Base-by-base conservation (phyloP, 2,888 invertebrate genomes). In the Noctua janthe region DNA sequence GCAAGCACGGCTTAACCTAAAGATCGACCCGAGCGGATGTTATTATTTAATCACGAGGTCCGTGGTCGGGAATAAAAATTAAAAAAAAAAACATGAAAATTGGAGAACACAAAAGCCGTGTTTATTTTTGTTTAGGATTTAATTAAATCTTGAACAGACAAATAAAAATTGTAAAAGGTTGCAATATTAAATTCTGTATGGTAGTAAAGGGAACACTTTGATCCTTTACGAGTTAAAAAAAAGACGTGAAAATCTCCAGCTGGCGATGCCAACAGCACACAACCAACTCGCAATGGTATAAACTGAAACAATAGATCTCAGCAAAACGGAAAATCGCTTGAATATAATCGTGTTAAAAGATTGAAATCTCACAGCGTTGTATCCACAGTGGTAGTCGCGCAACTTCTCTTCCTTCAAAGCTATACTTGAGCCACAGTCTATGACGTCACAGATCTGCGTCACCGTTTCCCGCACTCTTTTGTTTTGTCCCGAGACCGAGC, bases 361-460 rank as follows among this genome's bases (percentile, higher is more conserved):
- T 78, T 71, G 62, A 75, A 71, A 74, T 78, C 51, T 35, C 35
- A 29, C n/a, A 23, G 29, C n/a, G 43, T 51, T 59, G 71, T 51
- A 35, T 64, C 70, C 35, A 47, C 64, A 59, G n/a, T 74, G 29
- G n/a, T n/a, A 51, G 64, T 39, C 39, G 39, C 5, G 39, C 39
- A 39, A 39, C 59, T 70, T 76, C 35, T 71, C 29, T 73, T 43
- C 35, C 29, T 78, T 67, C 51, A 76, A 75, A 77, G 67, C 67
- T 29, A 1, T 56, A 73, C 74, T 75, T 70, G 49, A 70, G 35
- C 23, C 8, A 39, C 54, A 39, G 43, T 62, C 35, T n/a, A 13
- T 78, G 78, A 82, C 82, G 81, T 84, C 77, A 84, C 69, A 72
- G 64, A 70, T 74, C 43, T 75, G n/a, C 74, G 75, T 74, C 80